Base-by-base conservation (phyloP, 2,113 vertebrate species). In the Taxidea taxus region DNA sequence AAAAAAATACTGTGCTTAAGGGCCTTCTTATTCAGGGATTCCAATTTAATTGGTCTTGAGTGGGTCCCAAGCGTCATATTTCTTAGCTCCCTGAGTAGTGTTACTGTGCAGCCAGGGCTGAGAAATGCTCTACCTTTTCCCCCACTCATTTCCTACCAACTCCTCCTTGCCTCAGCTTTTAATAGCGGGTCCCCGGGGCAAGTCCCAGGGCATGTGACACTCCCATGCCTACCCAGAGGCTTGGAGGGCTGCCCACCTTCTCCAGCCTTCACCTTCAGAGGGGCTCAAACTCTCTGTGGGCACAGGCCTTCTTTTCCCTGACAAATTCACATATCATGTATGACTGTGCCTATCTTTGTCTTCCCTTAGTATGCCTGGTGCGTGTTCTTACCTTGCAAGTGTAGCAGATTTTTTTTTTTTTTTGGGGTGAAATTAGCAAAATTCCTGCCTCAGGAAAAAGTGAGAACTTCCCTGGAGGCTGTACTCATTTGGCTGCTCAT, bases 361-460 rank as follows among this genome's bases (percentile, higher is more conserved):
- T 74, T 92, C 81, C 49, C 21, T 83, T 91, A 62, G 87, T 64
- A 82, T 16, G 77, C 72, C 51, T 86, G 42, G 81, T 93, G 77
- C 78, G 89, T 62, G 89, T 97, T 97, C 92, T 95, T 60, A 72
- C 87, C 87, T 97, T 95, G 90, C 81, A 90, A 97, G 58, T 29
- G 0, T 81, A 97, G 96, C 87, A 92, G 75, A 68, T 54, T 91
- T 91, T 42, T 87, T 87, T 91, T 68, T 47, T 47, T 47, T 47
- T 47, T n/a, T n/a, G n/a, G n/a, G n/a, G n/a, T 94, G 92, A 88
- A 94, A 97, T 96, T 91, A 96, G 92, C 78, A 97, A 96, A 98
- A 97, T 97, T 91, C 90, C 92, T 97, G 92, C 95, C 95, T 97
- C 87, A 89, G 97, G 97, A 94, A 91, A 97, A 97, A 95, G 66